Base-by-base conservation (phyloP, 2,113 vertebrate genomes). In the Chloropsis cyanopogon region DNA sequence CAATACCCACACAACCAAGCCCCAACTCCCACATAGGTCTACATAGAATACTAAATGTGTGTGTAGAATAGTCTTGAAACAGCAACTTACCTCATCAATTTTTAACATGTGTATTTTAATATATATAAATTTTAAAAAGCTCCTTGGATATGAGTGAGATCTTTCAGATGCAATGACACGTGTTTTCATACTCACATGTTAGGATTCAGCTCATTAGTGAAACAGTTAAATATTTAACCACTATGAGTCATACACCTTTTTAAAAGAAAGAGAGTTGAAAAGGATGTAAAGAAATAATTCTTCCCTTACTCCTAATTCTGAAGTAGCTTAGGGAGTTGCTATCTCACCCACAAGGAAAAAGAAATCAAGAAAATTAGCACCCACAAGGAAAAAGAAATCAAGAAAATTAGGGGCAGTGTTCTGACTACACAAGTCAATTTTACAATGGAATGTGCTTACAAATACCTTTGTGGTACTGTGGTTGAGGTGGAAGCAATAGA, bases 211-310 rank as follows among this genome's bases (percentile, higher is more conserved):
- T 90, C 47, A 52, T 82, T 89, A 95, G 77, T 57, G 26, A 87
- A 76, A 76, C 42, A 68, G 71, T 95, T 90, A 85, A 82, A 87
- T 87, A 66, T 94, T 96, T 95, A 88, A 90, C 33, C 24, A 28
- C 49, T n/a, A 5, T 79, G 82, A 95, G 59, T 72, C 84, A 65
- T 69, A 20, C 47, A 41, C 14, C 19, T 61, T 76, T 82, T 64
- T 16, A 82, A 85, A 91, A 26, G 65, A 86, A 87, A 72, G 37
- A 52, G 37, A 68, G 19, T 56, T 90, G 8, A 80, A 60, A 93
- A 72, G 46, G 28, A 57, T 80, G 21, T 49, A 85, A 92, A 73
- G 44, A 72, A 84, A 85, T 86, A 92, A 69, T 41, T 76, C 22
- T 78, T 59, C 24, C 28, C 4, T 71, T 82, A 31, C 11, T 87